These are phyloP conservation scores for Spizaetus ornatus DNA, from an alignment of 2,113 vertebrate species.

Conservation along the genomic window DNA sequence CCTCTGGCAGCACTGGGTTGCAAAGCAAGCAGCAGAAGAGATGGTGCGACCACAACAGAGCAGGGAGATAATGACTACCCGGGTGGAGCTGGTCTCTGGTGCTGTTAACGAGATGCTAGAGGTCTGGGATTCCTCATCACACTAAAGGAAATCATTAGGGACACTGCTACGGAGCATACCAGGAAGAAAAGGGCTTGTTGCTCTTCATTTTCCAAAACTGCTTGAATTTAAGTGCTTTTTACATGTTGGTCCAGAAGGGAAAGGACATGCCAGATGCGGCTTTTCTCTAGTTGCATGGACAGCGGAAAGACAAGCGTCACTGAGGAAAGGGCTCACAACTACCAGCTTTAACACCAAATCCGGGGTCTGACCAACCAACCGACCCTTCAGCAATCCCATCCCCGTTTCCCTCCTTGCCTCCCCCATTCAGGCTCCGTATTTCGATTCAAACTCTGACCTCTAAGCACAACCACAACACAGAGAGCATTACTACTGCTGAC, in stretches of 20 bases:
- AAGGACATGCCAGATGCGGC: background rate
- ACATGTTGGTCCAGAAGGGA: background rate
- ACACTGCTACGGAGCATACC: fast-evolving
- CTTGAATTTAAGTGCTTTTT: background rate
- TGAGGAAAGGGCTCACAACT: background rate
- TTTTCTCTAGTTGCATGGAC: background rate
- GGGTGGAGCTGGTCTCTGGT: background rate
- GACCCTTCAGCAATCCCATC: background rate
- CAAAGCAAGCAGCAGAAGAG: background rate
- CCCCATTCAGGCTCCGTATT: background rate
- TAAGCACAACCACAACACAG: background rate
- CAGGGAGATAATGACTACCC: background rate
- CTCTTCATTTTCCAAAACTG: background rate
- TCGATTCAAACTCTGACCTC: background rate
- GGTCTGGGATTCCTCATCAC: background rate
- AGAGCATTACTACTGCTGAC: background rate
- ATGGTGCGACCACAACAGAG: fast-evolving
- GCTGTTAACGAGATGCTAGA: background rate
- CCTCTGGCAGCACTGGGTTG: background rate
- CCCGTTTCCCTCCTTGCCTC: background rate
- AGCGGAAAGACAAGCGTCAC: background rate
- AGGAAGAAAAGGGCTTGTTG: background rate
- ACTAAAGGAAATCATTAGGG: background rate
- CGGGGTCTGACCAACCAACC: background rate
- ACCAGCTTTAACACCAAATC: background rate